Evolutionary conservation across 2,797 vertebrate species (phyloP).

Genomic region (Lemur catta): DNA sequence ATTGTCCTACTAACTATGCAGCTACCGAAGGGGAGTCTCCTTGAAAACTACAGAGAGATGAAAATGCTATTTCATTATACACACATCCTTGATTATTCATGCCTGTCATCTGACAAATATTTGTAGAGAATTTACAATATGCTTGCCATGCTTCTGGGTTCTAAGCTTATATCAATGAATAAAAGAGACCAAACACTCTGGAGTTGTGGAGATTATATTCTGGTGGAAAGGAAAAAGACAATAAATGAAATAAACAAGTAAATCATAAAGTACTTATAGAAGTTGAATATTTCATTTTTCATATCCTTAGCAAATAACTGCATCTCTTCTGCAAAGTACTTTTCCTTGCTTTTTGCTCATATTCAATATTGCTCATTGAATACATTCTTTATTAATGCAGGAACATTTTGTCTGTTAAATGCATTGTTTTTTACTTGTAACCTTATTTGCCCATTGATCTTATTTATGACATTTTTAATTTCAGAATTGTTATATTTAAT

Average conservation of each 20-base stretch:
- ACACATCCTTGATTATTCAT: neutral
- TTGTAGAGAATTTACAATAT: neutral
- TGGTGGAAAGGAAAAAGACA: neutral
- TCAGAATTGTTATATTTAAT: neutral
- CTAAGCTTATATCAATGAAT: neutral
- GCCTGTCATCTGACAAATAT: neutral
- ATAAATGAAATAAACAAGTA: neutral
- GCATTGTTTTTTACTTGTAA: neutral
- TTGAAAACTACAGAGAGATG: neutral
- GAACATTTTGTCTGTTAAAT: neutral
- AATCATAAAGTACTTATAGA: neutral
- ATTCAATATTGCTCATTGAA: neutral
- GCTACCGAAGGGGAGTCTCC: neutral
- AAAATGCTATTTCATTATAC: neutral
- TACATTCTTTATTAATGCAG: neutral
- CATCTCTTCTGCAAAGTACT: neutral
- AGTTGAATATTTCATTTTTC: neutral
- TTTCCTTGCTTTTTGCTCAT: neutral
- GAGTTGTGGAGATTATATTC: neutral
- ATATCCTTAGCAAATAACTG: neutral
- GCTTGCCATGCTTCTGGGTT: neutral
- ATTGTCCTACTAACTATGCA: neutral
- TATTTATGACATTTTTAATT: neutral
- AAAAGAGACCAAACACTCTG: neutral
- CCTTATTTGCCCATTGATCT: neutral